These are phyloP conservation scores for Mycteria americana DNA, from an alignment of 2,797 vertebrate species.

Conservation along the genomic window DNA sequence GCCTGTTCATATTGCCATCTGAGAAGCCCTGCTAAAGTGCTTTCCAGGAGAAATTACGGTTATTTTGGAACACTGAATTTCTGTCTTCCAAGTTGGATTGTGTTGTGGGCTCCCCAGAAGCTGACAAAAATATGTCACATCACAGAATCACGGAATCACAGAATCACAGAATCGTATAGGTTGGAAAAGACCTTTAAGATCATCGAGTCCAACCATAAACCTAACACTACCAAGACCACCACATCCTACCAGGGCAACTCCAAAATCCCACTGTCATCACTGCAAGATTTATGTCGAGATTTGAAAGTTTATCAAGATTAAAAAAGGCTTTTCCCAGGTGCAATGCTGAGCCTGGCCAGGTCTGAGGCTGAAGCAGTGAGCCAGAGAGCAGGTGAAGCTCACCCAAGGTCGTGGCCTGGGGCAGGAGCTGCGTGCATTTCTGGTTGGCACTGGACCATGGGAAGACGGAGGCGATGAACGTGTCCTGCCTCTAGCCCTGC, in stretches of 20 bases:
- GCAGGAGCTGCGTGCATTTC: neutral
- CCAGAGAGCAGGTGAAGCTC: neutral
- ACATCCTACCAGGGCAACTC: neutral
- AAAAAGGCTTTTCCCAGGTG: neutral
- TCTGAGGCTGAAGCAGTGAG: neutral
- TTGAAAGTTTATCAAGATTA: neutral
- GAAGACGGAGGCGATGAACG: neutral
- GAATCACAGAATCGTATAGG: too few relatives aligned
- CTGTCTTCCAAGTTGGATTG: neutral
- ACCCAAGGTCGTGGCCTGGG: neutral
- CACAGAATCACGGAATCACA: too few relatives aligned
- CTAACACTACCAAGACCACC: too few relatives aligned
- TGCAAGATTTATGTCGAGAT: neutral
- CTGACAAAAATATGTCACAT: neutral
- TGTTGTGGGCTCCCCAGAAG: neutral
- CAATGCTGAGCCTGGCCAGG: neutral
- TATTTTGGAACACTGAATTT: neutral
- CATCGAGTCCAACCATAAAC: too few relatives aligned
- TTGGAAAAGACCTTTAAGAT: too few relatives aligned
- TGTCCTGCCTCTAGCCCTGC: neutral
- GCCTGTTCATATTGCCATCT: neutral
- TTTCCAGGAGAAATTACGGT: neutral
- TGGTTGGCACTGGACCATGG: accelerated
- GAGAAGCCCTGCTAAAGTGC: neutral
- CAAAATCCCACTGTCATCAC: neutral